A percentile compares a stretch with the other conserved stretches of the same genome.
phyloP scores from a whole-genome alignment of 2,888 invertebrate genomes.

The Drosophila nr. fundita region DNA sequence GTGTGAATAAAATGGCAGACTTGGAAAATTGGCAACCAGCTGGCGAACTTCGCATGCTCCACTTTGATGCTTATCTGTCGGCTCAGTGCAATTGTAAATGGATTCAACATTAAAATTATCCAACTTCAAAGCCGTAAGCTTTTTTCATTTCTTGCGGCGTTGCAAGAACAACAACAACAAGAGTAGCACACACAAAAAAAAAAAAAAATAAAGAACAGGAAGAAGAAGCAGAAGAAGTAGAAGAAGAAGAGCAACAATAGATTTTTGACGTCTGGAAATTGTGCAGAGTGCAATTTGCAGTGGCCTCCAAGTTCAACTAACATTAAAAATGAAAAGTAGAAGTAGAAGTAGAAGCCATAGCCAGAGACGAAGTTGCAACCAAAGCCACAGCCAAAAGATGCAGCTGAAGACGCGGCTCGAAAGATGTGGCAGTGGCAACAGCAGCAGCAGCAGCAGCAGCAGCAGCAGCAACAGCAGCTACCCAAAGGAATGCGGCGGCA shows the following conservation, averaged over 20 bases:
- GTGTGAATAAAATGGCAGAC: not conserved
- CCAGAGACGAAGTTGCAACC: constrained; percentile 2
- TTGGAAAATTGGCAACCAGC: not conserved
- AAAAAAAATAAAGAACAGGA: not conserved
- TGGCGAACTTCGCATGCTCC: constrained; percentile 43
- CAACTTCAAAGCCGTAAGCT: constrained; percentile 10
- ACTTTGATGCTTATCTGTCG: constrained; percentile 50
- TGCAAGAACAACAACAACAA: constrained; percentile 7
- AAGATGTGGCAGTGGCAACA: constrained; percentile 40
- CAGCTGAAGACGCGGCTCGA: constrained; percentile 49
- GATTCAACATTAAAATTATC: constrained; percentile 29
- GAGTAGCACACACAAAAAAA: not conserved
- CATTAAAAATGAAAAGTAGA: constrained; percentile 54
- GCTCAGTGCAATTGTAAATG: constrained; percentile 39
- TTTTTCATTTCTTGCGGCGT: not conserved
- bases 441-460: constrained; percentile 15
- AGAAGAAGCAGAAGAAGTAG: constrained; percentile 1
- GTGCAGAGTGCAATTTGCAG: constrained; percentile 70
- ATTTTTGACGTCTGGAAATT: constrained; percentile 59
- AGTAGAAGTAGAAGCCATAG: constrained; percentile 6
- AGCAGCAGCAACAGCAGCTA: constrained; percentile 18
- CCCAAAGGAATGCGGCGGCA: constrained; percentile 63
- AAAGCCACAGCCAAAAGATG: constrained; percentile 22
- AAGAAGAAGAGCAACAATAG: constrained; percentile 42
- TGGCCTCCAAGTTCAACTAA: constrained; percentile 79